A percentile compares a stretch with the other conserved stretches of the same genome.
Conservation (phyloP, 2,888 invertebrate genomes). For the Agrotis clavis region DNA sequence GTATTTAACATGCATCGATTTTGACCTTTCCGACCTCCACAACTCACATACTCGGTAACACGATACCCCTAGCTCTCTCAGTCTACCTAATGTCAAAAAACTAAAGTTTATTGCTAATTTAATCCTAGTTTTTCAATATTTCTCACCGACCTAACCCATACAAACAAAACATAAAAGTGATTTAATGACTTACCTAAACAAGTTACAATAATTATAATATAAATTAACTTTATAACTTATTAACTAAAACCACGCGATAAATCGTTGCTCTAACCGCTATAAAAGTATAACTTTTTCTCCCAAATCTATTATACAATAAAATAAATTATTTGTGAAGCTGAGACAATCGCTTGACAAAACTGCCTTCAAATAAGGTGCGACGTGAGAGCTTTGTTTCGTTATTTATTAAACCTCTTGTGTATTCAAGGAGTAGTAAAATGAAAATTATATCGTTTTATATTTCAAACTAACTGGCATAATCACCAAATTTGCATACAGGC, state of each 20-base stretch:
- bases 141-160: slow-evolving; percentile 7
- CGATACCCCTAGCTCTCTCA: slow-evolving; percentile 8
- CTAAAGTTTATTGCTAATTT: slow-evolving; percentile 27
- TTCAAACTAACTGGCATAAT: slow-evolving; percentile 62
- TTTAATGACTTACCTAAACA: slow-evolving; percentile 27
- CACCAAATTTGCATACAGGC: slow-evolving; percentile 23
- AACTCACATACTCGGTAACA: not conserved
- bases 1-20: not conserved
- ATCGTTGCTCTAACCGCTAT: slow-evolving; percentile 71
- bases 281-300: slow-evolving; percentile 72
- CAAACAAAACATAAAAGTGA: slow-evolving; percentile 34
- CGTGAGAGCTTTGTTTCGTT: slow-evolving; percentile 84
- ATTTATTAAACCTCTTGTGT: slow-evolving; percentile 86
- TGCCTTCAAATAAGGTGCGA: slow-evolving; percentile 86
- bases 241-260: slow-evolving; percentile 74
- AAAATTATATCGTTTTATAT: slow-evolving; percentile 84
- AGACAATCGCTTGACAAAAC: slow-evolving; percentile 84
- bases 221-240: slow-evolving; percentile 72
- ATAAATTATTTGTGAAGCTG: slow-evolving; percentile 69
- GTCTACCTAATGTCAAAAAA: slow-evolving; percentile 8
- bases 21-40: not conserved
- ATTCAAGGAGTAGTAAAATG: slow-evolving; percentile 87
- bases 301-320: slow-evolving; percentile 63
- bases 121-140: slow-evolving; percentile 13
- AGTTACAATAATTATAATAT: slow-evolving; percentile 55